Conservation (phyloP, 2,888 invertebrate species). For the Heteromyza rotundicornis region DNA sequence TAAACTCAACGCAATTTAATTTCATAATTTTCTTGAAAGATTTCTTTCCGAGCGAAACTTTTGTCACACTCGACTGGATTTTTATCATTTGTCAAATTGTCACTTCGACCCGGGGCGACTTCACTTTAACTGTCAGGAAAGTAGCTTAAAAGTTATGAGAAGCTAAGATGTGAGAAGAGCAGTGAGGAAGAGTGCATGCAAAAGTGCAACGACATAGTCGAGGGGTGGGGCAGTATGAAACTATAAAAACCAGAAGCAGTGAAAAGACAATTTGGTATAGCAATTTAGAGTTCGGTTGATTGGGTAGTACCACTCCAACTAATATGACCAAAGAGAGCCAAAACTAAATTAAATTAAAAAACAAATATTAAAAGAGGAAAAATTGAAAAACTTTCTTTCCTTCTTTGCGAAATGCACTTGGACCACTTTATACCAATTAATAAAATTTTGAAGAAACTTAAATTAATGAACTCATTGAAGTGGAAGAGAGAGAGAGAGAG, state of each 20-base stretch:
- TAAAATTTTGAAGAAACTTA: neutral
- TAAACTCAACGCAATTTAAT: neutral
- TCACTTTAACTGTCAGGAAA: neutral
- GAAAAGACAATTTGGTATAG: too few relatives aligned
- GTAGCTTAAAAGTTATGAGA: neutral
- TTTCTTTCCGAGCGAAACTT: neutral
- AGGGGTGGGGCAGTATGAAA: neutral
- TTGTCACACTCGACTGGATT: neutral
- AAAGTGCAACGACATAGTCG: neutral
- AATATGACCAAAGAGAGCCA: too few relatives aligned
- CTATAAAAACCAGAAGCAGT: neutral
- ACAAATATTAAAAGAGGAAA: neutral
- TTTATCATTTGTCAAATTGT: conserved; percentile 4
- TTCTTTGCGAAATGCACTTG: neutral
- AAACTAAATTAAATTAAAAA: neutral
- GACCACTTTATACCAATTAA: neutral
- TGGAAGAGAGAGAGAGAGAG: neutral
- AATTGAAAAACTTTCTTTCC: neutral
- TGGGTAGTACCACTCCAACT: too few relatives aligned
- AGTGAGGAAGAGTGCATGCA: too few relatives aligned
- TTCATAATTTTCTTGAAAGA: neutral
- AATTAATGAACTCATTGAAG: neutral
- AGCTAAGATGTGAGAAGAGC: too few relatives aligned
- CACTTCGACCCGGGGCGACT: neutral
- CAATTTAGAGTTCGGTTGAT: neutral